A percentile compares a stretch with the other conserved stretches of the same genome.
These are phyloP conservation scores for Stomatorhinus ivindoensis DNA, from an alignment of 2,113 vertebrate species.

Conservation along the genomic window DNA sequence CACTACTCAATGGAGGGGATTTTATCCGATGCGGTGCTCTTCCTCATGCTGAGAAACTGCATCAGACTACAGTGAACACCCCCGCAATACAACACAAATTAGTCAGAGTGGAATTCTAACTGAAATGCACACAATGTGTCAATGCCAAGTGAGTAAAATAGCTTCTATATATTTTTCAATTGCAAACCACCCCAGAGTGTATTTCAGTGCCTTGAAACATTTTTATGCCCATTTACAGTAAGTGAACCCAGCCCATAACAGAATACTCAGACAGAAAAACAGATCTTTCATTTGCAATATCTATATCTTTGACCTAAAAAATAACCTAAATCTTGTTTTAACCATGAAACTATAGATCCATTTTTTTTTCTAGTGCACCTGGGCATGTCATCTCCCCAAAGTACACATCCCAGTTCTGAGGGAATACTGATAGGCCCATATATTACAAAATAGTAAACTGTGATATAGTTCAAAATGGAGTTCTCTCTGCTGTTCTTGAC, in stretches of 20 bases:
- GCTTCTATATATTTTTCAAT: neutral
- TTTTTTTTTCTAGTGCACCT: neutral
- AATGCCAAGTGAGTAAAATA: neutral
- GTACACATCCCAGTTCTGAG: neutral
- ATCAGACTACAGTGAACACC: neutral
- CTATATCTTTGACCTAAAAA: neutral
- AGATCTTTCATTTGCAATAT: neutral
- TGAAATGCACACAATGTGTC: neutral
- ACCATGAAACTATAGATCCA: neutral
- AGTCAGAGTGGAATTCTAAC: neutral
- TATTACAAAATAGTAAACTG: neutral
- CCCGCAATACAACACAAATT: neutral
- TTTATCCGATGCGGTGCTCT: neutral
- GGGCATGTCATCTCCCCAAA: neutral
- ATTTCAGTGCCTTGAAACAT: neutral
- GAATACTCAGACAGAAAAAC: neutral
- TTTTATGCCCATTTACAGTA: neutral
- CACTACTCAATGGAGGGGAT: neutral
- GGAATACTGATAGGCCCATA: neutral
- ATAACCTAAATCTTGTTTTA: neutral
- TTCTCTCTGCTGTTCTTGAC: neutral
- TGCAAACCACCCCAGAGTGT: neutral
- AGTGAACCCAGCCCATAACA: neutral
- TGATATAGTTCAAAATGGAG: neutral
- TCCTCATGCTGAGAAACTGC: neutral